phyloP scores from a whole-genome alignment of 2,113 vertebrate species.

The Beaufortia kweichowensis region DNA sequence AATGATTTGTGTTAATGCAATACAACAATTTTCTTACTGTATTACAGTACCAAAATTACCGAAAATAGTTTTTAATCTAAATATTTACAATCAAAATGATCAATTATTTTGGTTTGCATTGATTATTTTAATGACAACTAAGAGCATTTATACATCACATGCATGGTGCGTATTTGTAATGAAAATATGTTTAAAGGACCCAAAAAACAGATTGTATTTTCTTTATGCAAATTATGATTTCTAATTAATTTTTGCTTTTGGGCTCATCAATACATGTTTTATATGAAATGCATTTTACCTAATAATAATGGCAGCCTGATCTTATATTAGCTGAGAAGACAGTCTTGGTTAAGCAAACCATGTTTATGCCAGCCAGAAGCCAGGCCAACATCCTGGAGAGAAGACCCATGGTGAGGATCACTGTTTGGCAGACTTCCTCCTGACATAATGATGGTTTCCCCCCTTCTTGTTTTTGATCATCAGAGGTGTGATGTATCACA shows the following conservation, averaged over 20 bases:
- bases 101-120: too few relatives aligned
- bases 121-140: too few relatives aligned
- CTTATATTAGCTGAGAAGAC: conserved; percentile 6
- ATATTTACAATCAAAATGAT: too few relatives aligned
- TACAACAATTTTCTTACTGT: not conserved
- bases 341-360: conserved; percentile 46
- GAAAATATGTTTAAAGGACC: too few relatives aligned
- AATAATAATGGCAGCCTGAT: not conserved
- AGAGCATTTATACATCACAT: too few relatives aligned
- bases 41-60: not conserved
- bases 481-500: conserved; percentile 45
- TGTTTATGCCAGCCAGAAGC: conserved; percentile 44
- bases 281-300: not conserved
- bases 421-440: conserved; percentile 55
- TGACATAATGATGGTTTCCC: conserved; percentile 56
- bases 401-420: conserved; percentile 53
- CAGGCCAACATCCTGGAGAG: conserved; percentile 48
- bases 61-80: not conserved
- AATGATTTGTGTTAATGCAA: not conserved
- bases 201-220: too few relatives aligned
- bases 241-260: too few relatives aligned
- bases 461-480: conserved; percentile 52
- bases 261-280: too few relatives aligned
- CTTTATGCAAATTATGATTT: too few relatives aligned
- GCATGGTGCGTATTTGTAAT: too few relatives aligned